These are phyloP conservation scores for Mormyrops attenuatus DNA, from an alignment of 2,797 vertebrate species.

Conservation along the genomic window DNA sequence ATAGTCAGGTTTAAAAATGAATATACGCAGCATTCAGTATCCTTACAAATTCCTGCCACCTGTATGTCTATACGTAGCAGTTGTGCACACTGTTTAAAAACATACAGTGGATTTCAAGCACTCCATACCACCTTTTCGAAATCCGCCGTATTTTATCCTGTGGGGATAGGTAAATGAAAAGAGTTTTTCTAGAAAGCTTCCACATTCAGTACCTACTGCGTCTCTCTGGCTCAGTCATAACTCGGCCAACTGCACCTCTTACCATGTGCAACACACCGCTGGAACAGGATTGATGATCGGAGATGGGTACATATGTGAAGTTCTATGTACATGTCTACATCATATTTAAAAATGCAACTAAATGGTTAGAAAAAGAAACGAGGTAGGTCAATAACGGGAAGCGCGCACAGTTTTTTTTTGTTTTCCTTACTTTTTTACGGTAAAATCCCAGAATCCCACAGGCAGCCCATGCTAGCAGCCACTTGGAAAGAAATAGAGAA, in stretches of 20 bases:
- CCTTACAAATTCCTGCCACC: constrained; percentile 8
- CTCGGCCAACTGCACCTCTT: neutral
- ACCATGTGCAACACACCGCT: constrained; percentile 1
- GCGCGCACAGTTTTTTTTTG: constrained; percentile 44
- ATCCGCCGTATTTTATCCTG: neutral
- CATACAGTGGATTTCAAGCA: neutral
- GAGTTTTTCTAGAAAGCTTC: neutral
- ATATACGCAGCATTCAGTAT: neutral
- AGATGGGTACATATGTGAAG: neutral
- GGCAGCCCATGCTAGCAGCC: constrained; percentile 14
- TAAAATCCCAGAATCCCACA: neutral
- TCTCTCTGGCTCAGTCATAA: neutral
- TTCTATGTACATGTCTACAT: neutral
- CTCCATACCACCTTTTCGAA: neutral
- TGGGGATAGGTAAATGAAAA: neutral
- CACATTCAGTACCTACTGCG: neutral
- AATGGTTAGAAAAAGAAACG: constrained; percentile 55
- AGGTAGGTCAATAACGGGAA: constrained; percentile 81
- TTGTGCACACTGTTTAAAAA: neutral
- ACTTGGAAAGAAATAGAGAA: neutral
- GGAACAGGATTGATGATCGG: neutral
- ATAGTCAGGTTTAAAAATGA: neutral
- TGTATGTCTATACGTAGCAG: neutral
- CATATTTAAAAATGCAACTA: neutral
- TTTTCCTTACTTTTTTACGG: neutral